Base-by-base conservation (phyloP, 1,140 invertebrate genomes). In the Heliconius melpomene region DNA sequence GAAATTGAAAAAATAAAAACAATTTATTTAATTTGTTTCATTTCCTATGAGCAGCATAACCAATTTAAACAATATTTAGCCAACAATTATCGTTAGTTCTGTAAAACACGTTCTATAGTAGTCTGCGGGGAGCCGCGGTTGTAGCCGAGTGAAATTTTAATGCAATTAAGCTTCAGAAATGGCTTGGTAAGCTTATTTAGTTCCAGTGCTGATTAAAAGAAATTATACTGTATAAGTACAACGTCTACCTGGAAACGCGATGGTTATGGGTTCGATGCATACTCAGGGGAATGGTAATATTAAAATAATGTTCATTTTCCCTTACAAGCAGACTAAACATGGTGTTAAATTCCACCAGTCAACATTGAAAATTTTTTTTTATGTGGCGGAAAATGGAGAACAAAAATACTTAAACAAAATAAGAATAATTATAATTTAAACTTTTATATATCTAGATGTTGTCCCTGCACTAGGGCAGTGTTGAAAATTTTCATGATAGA, bases 91-190 rank as follows among this genome's bases (percentile, higher is more conserved):
- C n/a, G 57, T 60, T 23, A 60, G n/a, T 60, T 23, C 9, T 66
- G 11, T 66, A 29, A 66, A 66, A 66, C 26, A 66, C 60, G 60
- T 66, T 66, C 60, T 66, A 66, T 66, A 29, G 23, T 66, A 66
- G 60, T 29, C 60, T 29, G 26, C 2, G 11, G 60, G 60, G 60
- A 66, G 26, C 26, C 60, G 60, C 60, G 60, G 60, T 66, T 66
- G 60, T 66, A 66, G 23, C 11, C 60, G 60, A 66, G 26, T 66
- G 60, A 66, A 66, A 66, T 66, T 66, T 66, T 66, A 66, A 66
- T 66, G 60, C 60, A 66, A 66, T 66, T 29, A 66, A 66, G 60
- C 60, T 66, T 26, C 26, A 66, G 23, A 29, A 66, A 29, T 66
- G n/a, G 23, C 60, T 66, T 29, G 60, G 23, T 29, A 66, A 66